Base-by-base conservation (phyloP, 2,797 vertebrate species). In the Cynopterus sphinx region DNA sequence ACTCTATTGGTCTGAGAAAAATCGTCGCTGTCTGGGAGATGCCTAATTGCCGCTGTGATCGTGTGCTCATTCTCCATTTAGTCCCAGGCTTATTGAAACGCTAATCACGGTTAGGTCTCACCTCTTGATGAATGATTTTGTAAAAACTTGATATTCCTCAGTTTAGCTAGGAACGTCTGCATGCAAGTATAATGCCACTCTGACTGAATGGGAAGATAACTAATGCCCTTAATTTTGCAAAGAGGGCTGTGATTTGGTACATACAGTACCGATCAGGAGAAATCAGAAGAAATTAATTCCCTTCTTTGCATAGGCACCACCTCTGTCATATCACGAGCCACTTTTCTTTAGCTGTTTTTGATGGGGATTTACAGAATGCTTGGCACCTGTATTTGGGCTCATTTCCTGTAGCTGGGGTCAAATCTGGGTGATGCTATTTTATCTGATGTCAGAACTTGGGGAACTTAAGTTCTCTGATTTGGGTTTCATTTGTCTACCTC, bases 111-210 rank as follows among this genome's bases (percentile, higher is more conserved):
- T 68, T 93, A 96, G 94, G 97, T 96, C 96, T 97, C 96, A 98
- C 97, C 97, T 96, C 95, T 96, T 98, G 96, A 97, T 97, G 97
- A 97, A 97, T 91, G 96, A 96, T 98, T 97, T 97, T 97, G 90
- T 96, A 77, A 95, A 96, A 97, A 94, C 87, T 77, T 97, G 97
- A 91, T 97, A 96, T 95, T 96, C 86, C 51, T 96, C 89, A 24
- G 89, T 82, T 94, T 93, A 84, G 83, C 88, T 33, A 49, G 87
- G 85, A 78, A 92, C 17, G 86, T 83, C 95, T 96, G 82, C 73
- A 3, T 93, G 91, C 71, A 95, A 96, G 85, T 83, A 51, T 92
- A 96, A 97, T 96, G 94, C 55, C 7, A 6, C 94, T 55, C 53
- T 0, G 24, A 75, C 87, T 97, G 96, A 98, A 98, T 95, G 94